Evolutionary conservation across 2,888 invertebrate genomes (phyloP), one percentile per base, ranked within the genome.

Genomic region (Dryobota labecula): DNA sequence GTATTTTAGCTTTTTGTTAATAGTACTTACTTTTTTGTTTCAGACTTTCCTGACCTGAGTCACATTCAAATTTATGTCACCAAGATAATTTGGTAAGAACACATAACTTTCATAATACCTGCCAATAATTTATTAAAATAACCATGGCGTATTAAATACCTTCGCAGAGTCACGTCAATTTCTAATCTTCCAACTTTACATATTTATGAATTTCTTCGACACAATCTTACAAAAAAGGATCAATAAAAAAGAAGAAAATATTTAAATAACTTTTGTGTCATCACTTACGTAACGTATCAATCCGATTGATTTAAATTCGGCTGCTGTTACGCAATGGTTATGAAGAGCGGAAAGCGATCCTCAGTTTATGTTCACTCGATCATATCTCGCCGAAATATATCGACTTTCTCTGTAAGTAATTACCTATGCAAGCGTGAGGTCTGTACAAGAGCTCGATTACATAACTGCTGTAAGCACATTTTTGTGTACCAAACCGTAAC

Each of bases 31-130:
- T 73, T 87, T 71, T 70, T 93, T 94, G 91, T 95, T 96, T 36
- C 95, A 96, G 95, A 90, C 93, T 93, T 92, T 92, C 91, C 88
- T 87, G 82, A 87, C 62, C 79, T 75, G 81, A 80, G 82, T 83
- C 85, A 89, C 87, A 88, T 87, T 88, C 87, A 85, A 91, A 92
- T 95, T 91, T 95, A 96, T 96, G 96, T 89, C 93, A 93, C 95
- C 92, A 81, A 93, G 88, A 94, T 91, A 88, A 81, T 87, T 88
- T 76, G 88, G 94, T 94, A 90, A 93, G 94, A 92, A 90, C 58
- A 70, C 68, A 56, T 73, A 66, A 61, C 53, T 79, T 47, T 54
- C 11, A 38, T 62, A 54, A 53, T 53, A 45, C 7, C 41, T 24
- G 47, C 8, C 3, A 38, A 41, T 13, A 56, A 43, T 38, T 18